phyloP scores from a whole-genome alignment of 2,797 vertebrate genomes.

The Malurus leucopterus region DNA sequence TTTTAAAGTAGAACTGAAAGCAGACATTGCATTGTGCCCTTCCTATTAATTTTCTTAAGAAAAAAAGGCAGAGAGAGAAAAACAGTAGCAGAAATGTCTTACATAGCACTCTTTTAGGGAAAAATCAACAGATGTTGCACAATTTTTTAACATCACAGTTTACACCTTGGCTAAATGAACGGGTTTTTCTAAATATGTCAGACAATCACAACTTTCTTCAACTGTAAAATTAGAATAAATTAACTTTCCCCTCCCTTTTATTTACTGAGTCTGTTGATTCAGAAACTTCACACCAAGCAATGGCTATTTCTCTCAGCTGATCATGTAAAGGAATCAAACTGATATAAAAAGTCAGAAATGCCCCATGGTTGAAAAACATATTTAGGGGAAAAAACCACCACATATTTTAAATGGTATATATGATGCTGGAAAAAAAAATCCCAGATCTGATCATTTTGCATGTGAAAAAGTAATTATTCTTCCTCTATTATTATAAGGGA shows the following conservation, averaged over 20 bases:
- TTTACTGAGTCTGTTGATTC: neutral
- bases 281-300: neutral
- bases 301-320: neutral
- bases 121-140: neutral
- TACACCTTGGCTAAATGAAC: neutral
- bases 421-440: neutral
- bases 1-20: neutral
- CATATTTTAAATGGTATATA: neutral
- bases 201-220: neutral
- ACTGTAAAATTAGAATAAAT: neutral
- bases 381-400: rapidly evolving
- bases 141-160: neutral
- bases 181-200: neutral
- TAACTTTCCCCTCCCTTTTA: neutral
- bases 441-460: neutral
- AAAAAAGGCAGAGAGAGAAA: neutral
- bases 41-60: neutral
- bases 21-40: neutral
- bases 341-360: neutral
- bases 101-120: neutral
- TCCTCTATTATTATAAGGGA: neutral
- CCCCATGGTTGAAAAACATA: neutral
- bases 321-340: neutral
- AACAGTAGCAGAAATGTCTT: neutral
- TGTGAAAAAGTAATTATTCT: neutral